A percentile compares a stretch with the other conserved stretches of the same genome.
Evolutionary conservation across 1,140 invertebrate genomes (phyloP).

Genomic region (Phthorimaea operculella): DNA sequence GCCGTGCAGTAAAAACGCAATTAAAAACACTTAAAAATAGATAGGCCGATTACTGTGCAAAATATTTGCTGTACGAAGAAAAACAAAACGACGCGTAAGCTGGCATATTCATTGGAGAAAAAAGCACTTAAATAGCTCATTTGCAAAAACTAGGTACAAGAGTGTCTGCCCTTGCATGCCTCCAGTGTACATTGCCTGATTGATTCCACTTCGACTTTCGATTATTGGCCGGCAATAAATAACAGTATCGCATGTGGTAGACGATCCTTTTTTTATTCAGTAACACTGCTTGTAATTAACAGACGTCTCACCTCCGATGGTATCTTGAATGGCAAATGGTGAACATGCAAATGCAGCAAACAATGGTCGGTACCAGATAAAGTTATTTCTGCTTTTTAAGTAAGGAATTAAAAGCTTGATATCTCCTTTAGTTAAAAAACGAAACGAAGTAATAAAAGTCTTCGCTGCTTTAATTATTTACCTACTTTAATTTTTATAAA

Average conservation of each 20-base stretch:
- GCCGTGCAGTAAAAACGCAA: slow-evolving; percentile 27
- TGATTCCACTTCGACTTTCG: slow-evolving; percentile 22
- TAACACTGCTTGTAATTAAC: slow-evolving; percentile 4
- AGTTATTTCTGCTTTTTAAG: not conserved
- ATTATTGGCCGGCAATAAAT: slow-evolving; percentile 21
- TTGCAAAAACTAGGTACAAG: slow-evolving; percentile 9
- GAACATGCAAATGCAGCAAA: slow-evolving; percentile 4
- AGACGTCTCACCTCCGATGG: slow-evolving; percentile 1
- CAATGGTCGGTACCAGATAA: not conserved
- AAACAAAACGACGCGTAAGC: not conserved
- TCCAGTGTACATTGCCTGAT: slow-evolving; percentile 20
- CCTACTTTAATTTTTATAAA: too few species aligned
- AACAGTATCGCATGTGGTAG: slow-evolving; percentile 15
- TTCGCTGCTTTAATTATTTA: too few species aligned
- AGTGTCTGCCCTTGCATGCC: slow-evolving; percentile 16
- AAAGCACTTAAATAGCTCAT: slow-evolving; percentile 6
- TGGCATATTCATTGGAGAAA: not conserved
- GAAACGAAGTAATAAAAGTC: too few species aligned
- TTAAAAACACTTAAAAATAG: slow-evolving; percentile 34
- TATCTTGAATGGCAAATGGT: slow-evolving; percentile 6
- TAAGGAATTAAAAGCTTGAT: not conserved
- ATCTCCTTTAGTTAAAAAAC: not conserved
- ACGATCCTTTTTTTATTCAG: slow-evolving; percentile 9
- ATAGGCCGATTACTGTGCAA: slow-evolving; percentile 27
- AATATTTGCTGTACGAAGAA: slow-evolving; percentile 16